Conservation (phyloP, 1,140 invertebrate genomes). For the Rhagoletis zephyria region DNA sequence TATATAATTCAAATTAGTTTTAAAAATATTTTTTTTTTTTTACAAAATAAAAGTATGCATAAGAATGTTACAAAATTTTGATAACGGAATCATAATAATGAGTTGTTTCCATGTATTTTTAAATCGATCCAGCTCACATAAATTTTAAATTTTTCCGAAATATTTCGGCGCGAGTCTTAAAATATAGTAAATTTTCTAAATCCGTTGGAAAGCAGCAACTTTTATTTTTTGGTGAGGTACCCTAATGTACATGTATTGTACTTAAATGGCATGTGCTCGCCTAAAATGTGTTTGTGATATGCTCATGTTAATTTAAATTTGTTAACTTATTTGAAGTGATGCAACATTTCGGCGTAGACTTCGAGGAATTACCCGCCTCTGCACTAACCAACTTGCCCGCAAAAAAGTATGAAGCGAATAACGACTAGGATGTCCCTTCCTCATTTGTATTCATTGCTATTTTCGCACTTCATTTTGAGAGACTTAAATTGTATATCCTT, state of each 20-base stretch:
- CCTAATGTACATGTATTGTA: neutral
- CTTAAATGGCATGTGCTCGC: neutral
- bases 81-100: no score
- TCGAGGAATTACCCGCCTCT: neutral
- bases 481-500: neutral
- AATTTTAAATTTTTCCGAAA: no score
- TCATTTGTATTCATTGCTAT: slow-evolving; percentile 19
- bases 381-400: neutral
- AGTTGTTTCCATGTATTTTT: no score
- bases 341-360: neutral
- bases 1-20: no score
- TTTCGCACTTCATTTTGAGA: slow-evolving; percentile 40
- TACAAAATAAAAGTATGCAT: no score
- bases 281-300: neutral
- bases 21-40: no score
- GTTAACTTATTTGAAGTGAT: neutral
- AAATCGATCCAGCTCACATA: no score
- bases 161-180: no score
- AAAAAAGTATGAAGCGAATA: neutral
- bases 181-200: no score
- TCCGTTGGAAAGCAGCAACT: no score
- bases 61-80: no score
- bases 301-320: slow-evolving; percentile 1
- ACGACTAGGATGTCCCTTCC: neutral
- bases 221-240: no score